phyloP scores from a whole-genome alignment of 2,113 vertebrate genomes.

The Lophochroa leadbeateri region DNA sequence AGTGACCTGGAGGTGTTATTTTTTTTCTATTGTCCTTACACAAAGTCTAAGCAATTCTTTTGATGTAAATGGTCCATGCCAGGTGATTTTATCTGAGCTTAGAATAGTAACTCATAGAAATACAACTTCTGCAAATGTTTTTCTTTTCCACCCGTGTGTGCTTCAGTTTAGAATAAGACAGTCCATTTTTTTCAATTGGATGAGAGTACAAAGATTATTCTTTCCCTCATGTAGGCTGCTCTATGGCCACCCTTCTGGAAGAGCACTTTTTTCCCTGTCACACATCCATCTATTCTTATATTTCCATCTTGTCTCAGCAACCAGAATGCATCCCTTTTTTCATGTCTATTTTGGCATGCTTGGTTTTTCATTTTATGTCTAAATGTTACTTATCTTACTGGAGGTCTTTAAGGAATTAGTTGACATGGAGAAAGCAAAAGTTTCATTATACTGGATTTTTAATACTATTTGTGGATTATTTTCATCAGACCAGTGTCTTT shows the following conservation, averaged over 20 bases:
- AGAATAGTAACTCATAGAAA: background rate
- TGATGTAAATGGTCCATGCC: background rate
- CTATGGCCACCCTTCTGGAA: background rate
- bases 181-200: background rate
- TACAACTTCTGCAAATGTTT: background rate
- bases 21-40: background rate
- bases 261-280: background rate
- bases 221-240: background rate
- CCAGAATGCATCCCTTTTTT: background rate
- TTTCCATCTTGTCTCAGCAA: background rate
- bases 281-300: background rate
- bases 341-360: background rate
- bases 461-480: background rate
- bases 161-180: background rate
- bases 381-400: background rate
- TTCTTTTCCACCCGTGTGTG: background rate
- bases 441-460: background rate
- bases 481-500: conserved; percentile 3
- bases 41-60: background rate
- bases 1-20: background rate
- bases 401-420: background rate
- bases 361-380: background rate
- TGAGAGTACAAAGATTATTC: background rate
- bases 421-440: background rate
- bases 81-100: background rate